Percentiles rank a stretch among this genome's conserved stretches.
phyloP scores from a whole-genome alignment of 2,113 vertebrate genomes.

The Coracopsis vasa region DNA sequence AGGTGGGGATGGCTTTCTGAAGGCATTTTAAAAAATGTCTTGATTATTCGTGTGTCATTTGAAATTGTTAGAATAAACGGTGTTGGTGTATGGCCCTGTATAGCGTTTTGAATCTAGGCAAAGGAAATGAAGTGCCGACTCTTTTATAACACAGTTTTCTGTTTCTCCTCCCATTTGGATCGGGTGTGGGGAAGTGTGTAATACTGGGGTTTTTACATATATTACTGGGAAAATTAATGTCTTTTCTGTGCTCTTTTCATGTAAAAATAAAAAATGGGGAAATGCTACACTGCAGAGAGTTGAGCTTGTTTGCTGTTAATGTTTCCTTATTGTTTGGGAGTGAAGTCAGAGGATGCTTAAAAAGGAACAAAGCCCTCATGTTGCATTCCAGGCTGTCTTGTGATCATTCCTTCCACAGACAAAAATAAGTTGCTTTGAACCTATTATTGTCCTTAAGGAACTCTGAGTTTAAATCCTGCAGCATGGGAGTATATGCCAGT shows the following conservation, averaged over 20 bases:
- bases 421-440: slow-evolving; percentile 60
- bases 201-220: not conserved
- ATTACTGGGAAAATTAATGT: not conserved
- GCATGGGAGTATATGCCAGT: not conserved
- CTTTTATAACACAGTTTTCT: not conserved
- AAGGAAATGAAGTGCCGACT: not conserved
- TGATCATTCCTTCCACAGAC: slow-evolving; percentile 47
- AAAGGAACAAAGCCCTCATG: slow-evolving; percentile 30
- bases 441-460: slow-evolving; percentile 13
- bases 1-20: not conserved
- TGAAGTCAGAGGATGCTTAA: slow-evolving; percentile 30
- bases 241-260: not conserved
- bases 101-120: not conserved
- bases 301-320: not conserved
- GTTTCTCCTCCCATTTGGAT: not conserved
- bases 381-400: slow-evolving; percentile 39
- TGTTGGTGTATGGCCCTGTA: not conserved
- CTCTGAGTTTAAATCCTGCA: not conserved
- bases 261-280: not conserved
- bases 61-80: not conserved
- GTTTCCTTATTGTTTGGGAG: slow-evolving; percentile 20
- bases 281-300: not conserved
- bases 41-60: not conserved
- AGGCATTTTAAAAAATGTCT: not conserved
- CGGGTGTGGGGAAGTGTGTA: not conserved